Percentiles rank a stretch among this genome's conserved stretches.
Conservation (phyloP, 2,888 invertebrate genomes). For the Exocentrus adspersus region DNA sequence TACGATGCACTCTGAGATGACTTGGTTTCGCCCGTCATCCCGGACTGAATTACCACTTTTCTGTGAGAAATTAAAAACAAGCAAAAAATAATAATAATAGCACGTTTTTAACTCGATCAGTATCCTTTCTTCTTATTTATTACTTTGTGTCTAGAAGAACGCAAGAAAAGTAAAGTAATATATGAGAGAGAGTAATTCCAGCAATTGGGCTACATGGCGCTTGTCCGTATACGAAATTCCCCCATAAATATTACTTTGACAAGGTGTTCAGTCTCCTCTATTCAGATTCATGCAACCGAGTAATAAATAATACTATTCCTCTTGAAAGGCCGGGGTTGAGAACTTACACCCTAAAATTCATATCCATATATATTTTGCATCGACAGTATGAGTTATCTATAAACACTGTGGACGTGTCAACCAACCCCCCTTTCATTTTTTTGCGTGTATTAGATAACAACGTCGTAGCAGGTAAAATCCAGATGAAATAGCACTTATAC, state of each 20-base stretch:
- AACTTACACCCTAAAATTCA: constrained; percentile 8
- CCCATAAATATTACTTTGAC: constrained; percentile 46
- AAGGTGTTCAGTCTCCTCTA: constrained; percentile 37
- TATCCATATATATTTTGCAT: too few species aligned
- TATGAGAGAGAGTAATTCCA: constrained; percentile 41
- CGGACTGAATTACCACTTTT: too few species aligned
- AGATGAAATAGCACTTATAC: too few species aligned
- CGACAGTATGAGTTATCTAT: too few species aligned
- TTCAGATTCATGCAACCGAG: constrained; percentile 41
- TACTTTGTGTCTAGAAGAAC: constrained; percentile 33
- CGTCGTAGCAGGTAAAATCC: too few species aligned
- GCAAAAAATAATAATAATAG: too few species aligned
- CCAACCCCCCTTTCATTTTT: too few species aligned
- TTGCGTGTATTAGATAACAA: too few species aligned
- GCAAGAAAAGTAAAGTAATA: constrained; percentile 39
- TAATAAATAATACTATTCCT: constrained; percentile 42
- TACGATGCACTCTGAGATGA: too few species aligned
- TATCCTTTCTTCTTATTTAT: constrained; percentile 31
- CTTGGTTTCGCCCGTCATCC: too few species aligned
- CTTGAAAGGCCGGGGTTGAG: constrained; percentile 14
- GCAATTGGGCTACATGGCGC: constrained; percentile 34
- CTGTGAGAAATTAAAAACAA: too few species aligned
- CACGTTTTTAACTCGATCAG: constrained; percentile 37
- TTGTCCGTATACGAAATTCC: constrained; percentile 23
- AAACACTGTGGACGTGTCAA: too few species aligned